Base-by-base conservation (phyloP, 2,113 vertebrate species). In the Acinonyx jubatus region DNA sequence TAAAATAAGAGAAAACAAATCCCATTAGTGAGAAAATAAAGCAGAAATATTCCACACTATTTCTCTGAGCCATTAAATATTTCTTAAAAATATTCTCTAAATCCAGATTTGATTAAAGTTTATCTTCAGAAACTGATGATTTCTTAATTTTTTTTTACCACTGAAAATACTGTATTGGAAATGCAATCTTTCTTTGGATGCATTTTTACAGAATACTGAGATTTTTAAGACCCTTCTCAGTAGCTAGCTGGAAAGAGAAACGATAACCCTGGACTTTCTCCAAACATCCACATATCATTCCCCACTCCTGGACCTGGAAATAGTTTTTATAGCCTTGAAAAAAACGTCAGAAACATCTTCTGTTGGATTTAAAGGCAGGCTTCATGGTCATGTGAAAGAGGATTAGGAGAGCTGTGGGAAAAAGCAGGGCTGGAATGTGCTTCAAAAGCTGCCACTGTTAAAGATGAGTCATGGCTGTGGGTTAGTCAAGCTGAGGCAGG, bases 251-350 rank as follows among this genome's bases (percentile, higher is more conserved):
- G 18, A 27, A 78, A 27, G n/a, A 81, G 31, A 93, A 91, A 85
- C 0, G 7, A 45, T 57, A 92, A 88, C 48, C 8, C 4, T 45
- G 41, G 74, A 91, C 81, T 89, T 96, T 48, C 78, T 66, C 79
- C 81, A 92, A 69, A 97, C 65, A 71, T 68, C 89, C 55, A 74
- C 41, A 10, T 55, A 45, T 52, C 61, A 61, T 94, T 85, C 38
- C 12, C 61, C 15, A 41, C n/a, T 94, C 29, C n/a, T 68, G 27
- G 38, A 71, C 45, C 88, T 78, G 29, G 36, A 91, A 85, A 87
- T 74, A 9, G 85, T 89, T 97, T 96, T 93, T 73, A 94, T 57
- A 93, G 78, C 85, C 82, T 97, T 96, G 86, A 83, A 86, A 94
- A 83, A 66, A 83, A 84, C n/a, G 68, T 81, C 88, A 91, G 93